Base-by-base conservation (phyloP, 2,888 invertebrate genomes). In the Iphiclides podalirius region DNA sequence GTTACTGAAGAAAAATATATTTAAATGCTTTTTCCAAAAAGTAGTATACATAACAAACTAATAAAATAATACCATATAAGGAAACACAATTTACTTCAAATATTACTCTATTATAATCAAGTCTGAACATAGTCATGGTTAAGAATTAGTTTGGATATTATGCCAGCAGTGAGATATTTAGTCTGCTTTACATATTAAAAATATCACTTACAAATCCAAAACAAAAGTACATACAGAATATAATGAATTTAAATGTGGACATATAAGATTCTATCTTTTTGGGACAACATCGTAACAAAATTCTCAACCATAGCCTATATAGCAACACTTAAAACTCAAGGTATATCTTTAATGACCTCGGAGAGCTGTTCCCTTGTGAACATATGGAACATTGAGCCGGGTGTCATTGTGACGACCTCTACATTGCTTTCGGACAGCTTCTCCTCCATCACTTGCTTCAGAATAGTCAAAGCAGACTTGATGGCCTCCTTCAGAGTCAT, bases 371-470 rank as follows among this genome's bases (percentile, higher is more conserved):
- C 95, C 80, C 96, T 94, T 1, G 93, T 90, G 71, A 94, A 95
- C 96, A 98, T 96, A 64, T 96, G 95, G 87, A 97, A 98, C 65
- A 94, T 89, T 26, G 91, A 89, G 14, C 91, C 92, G 0, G 95
- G 94, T 0, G 97, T 98, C 91, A 98, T 96, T 26, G 96, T 96
- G 79, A 97, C 97, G 58, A 98, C 96, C 89, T 99, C 99, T 45
- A 99, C 98, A 81, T 99, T 99, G 47, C 95, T 96, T 53, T 97
- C 95, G 53, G 95, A 98, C 1, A 99, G 87, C 80, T 99, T 99
- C 79, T 99, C 99, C 76, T 99, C 99, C 99, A 99, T 99, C 0
- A 99, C 99, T 86, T 99, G 99, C 79, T 99, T 99, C 14, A 99
- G 89, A 65, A 99, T 99, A 8, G 95, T 96, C 46, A 99, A 89